Evolutionary conservation across 1,140 invertebrate genomes (phyloP), one percentile per base, ranked within the genome.

Genomic region (Apolygus lucorum): DNA sequence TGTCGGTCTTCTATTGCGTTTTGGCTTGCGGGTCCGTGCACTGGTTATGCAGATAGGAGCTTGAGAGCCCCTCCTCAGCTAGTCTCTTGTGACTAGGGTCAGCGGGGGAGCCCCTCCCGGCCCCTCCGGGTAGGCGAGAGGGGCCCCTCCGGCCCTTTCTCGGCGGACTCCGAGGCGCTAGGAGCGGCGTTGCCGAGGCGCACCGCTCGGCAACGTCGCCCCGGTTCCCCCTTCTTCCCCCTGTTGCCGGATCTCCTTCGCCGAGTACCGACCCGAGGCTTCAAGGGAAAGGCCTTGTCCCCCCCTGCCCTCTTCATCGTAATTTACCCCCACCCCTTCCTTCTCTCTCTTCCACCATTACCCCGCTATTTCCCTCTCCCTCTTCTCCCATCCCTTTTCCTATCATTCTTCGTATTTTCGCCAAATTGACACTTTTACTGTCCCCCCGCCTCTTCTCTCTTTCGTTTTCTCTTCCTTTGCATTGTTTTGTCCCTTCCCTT

Each of bases 341-440:
- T 26, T 1, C 52, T 0, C 27, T 54, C 26, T 25, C n/a, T n/a
- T 52, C 26, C 26, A 52, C n/a, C 26, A 25, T 17, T 65, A 21
- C 25, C 34, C 22, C 67, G 28, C 65, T 25, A 63, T 64, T 68
- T 63, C 52, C 62, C 70, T 42, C 63, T 42, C 49, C 28, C 27
- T 66, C 59, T 52, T 21, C 65, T 28, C 26, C 29, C 17, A 24
- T 29, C 42, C 66, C 64, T 52, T 28, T 27, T 34, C 1, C 29
- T 68, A 14, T 8, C 21, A 21, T 29, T 29, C 25, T 21, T 49
- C 49, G n/a, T n/a, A n/a, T 42, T 42, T 17, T 42, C 25, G 24
- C 62, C 63, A 21, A 21, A 42, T 25, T 22, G 63, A 52, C 24
- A 67, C 49, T 52, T 52, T 70, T 11, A 1, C 25, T 52, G 11